Evolutionary conservation across 2,113 vertebrate species (phyloP), one percentile per base, ranked within the genome.

Genomic region (Alethe castanea): DNA sequence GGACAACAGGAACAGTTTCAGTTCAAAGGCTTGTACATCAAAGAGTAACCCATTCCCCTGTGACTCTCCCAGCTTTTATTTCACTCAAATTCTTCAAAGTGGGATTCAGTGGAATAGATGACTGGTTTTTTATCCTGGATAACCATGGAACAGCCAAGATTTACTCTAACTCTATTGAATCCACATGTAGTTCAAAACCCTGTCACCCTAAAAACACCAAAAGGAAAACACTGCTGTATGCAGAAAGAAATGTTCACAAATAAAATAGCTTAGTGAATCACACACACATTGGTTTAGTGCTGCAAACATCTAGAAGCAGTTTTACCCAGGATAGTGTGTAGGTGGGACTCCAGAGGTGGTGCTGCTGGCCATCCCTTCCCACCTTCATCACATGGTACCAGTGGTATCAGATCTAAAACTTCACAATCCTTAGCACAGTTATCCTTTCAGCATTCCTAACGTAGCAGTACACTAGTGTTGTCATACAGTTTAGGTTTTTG

Each of bases 31-130:
- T 66, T 72, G 24, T 28, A 90, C 73, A 92, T 96, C 92, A 95
- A 96, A 96, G 72, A 80, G 19, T 74, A 64, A 81, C 62, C 64
- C 66, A 26, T 33, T 26, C 54, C 56, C 48, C 67, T 61, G 64
- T 50, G 52, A 70, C 69, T 92, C 26, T 29, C 29, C 56, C 19
- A 82, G 29, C 52, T 91, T 85, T 86, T 90, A 81, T 92, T 95
- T 94, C 66, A 73, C 50, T 93, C 87, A 66, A 53, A 90, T 70
- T 89, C 84, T 95, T 97, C 81, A 84, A 95, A 96, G 72, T 42
- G 45, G 54, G 44, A 56, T 80, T 95, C 84, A 70, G 16, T 42
- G 19, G 60, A 72, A 93, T 56, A 86, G 66, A 88, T 84, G 28
- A 76, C 40, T 59, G 69, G 0, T 5, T n/a, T 56, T 94, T 94